Percentiles rank a stretch among this genome's conserved stretches.
phyloP scores from a whole-genome alignment of 2,888 invertebrate genomes.

The Andrena flavipes region DNA sequence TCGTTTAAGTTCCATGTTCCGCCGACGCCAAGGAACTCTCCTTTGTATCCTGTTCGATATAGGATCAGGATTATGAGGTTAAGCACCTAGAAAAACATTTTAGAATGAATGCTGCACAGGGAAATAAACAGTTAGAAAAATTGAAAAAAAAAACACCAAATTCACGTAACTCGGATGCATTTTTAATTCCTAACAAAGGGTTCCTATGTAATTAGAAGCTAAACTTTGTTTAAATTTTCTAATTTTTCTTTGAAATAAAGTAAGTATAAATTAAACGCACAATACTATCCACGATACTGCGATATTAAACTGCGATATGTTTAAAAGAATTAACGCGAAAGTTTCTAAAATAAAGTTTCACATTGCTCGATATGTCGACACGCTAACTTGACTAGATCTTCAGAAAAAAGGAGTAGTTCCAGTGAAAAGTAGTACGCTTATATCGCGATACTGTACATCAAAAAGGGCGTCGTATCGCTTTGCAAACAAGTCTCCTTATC shows the following conservation, averaged over 20 bases:
- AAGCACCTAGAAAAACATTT: slow-evolving; percentile 87
- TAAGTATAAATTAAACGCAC: too few species aligned
- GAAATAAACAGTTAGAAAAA: background rate
- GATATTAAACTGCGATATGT: too few species aligned
- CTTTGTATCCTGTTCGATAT: slow-evolving; percentile 93
- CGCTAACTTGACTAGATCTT: background rate
- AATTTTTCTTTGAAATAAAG: too few species aligned
- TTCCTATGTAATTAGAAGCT: too few species aligned
- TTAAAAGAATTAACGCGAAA: too few species aligned
- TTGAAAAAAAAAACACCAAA: background rate
- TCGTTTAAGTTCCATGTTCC: slow-evolving; percentile 96
- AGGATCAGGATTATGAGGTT: slow-evolving; percentile 92
- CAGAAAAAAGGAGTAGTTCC: background rate
- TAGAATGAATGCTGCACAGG: background rate
- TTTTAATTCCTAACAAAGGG: too few species aligned
- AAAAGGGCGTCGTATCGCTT: slow-evolving; percentile 73
- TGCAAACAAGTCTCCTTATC: slow-evolving; percentile 79
- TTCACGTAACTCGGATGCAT: too few species aligned
- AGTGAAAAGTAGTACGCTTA: slow-evolving; percentile 33
- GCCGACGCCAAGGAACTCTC: slow-evolving; percentile 94
- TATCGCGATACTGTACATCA: slow-evolving; percentile 47
- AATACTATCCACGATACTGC: too few species aligned
- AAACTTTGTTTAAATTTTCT: too few species aligned
- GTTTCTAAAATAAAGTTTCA: background rate
- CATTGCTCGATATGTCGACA: background rate